Base-by-base conservation (phyloP, 2,888 invertebrate species). In the Clunio marinus region DNA sequence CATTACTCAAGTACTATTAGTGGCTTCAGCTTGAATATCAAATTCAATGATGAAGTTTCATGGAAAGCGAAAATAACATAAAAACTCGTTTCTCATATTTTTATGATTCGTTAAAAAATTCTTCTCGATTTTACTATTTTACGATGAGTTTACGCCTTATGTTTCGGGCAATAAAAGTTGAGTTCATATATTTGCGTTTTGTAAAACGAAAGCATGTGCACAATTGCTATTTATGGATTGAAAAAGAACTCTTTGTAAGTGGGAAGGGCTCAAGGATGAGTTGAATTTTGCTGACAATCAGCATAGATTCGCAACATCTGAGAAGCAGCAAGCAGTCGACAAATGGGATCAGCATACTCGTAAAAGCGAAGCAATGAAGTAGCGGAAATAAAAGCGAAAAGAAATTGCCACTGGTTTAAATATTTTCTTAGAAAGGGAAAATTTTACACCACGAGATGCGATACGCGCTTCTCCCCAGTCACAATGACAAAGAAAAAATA, bases 141-240 rank as follows among this genome's bases (percentile, higher is more conserved):
- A 62, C 25, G 41, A 62, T 62, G 62, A 62, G 41, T 35, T 41
- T 37, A 57, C 62, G 62, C 60, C 60, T 60, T 10, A 24, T 37
- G 60, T 51, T 51, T n/a, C 25, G n/a, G 22, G 62, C 37, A 24
- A 41, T 62, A 37, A 41, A 57, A 24, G 15, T 58, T 28, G 8
- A 28, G 58, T 58, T 7, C 25, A 24, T 28, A 17, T 58, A 58
- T 41, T 41, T 41, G 41, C 41, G 37, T 22, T 60, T 37, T 60
- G 22, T 32, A 2, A 8, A 3, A 15, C 17, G 37, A n/a, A 1
- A 10, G 62, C 35, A 62, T 62, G 22, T 51, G n/a, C 17, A 20
- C 1, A 22, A 22, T 55, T 20, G 20, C 51, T 35, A 35, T 35
- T 35, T 35, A 46, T 46, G 7, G 28, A 24, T n/a, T 8, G 17